Evolutionary conservation across 2,113 vertebrate species (phyloP).

Genomic region (Cinclus mexicanus): DNA sequence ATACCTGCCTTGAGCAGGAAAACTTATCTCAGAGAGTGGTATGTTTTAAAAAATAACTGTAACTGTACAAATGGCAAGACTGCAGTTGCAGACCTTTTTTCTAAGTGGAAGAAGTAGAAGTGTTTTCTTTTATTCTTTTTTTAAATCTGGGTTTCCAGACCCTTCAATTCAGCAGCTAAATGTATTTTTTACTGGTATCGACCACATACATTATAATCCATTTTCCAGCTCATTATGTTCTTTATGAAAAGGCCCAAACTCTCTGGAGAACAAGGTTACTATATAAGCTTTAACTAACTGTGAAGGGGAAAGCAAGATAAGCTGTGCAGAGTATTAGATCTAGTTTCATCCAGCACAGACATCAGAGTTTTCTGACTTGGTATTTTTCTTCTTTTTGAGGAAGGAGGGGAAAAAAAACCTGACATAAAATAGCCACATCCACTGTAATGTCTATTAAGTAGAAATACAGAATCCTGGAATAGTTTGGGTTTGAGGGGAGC

Average conservation of each 20-base stretch:
- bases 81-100: neutral
- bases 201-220: neutral
- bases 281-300: neutral
- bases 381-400: neutral
- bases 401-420: neutral
- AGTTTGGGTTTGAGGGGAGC: neutral
- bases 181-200: neutral
- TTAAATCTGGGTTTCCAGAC: neutral
- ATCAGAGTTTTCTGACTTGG: neutral
- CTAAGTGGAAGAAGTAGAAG: neutral
- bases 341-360: neutral
- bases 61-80: neutral
- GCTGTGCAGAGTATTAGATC: neutral
- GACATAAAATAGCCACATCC: neutral
- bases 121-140: neutral
- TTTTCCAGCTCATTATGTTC: neutral
- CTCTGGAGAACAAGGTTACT: neutral
- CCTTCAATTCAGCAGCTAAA: neutral
- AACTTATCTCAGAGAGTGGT: neutral
- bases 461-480: neutral
- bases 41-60: neutral
- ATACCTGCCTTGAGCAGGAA: neutral
- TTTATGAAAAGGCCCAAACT: neutral
- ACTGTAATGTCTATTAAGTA: neutral
- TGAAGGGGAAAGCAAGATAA: neutral